Evolutionary conservation across 2,888 invertebrate species (phyloP), one percentile per base, ranked within the genome.

Genomic region (Oxyteleia sp.): DNA sequence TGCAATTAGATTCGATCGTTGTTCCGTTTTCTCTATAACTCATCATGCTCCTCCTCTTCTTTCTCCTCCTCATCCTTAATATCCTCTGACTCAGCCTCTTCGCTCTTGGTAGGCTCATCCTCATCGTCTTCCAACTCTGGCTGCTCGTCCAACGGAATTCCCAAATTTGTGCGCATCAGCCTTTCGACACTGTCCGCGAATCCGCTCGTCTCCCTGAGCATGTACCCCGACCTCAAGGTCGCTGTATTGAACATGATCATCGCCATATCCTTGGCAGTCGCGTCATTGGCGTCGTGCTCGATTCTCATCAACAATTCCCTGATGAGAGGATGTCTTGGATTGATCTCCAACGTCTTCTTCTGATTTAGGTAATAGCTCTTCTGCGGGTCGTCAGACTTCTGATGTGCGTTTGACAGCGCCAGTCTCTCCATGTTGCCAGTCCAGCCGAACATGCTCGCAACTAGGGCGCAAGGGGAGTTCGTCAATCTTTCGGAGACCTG

Each of bases 371-470:
- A n/a, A n/a, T n/a, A n/a, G n/a, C n/a, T n/a, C n/a, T n/a, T n/a
- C n/a, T n/a, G n/a, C n/a, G n/a, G n/a, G n/a, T n/a, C n/a, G n/a
- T n/a, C n/a, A n/a, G n/a, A n/a, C n/a, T n/a, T n/a, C n/a, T n/a
- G n/a, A n/a, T n/a, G n/a, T n/a, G n/a, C 99, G 94, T 99, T 99
- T 53, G 97, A 97, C 85, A 97, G 94, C 84, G 99, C 98, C 18
- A 84, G n/a, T 13, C 99, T 95, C 94, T 99, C 99, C 99, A 99
- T 99, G 94, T 99, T 99, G 90, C 99, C 99, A 89, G 99, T 99
- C 99, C 99, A 99, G 87, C 99, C 99, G 94, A 98, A 99, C 95
- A 97, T 96, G 80, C 76, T 76, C 86, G 99, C 99, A 55, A 99
- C 98, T 63, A 99, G 95, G 63, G 99, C 99, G 93, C 98, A 99